A percentile compares a stretch with the other conserved stretches of the same genome.
Evolutionary conservation across 2,797 vertebrate species (phyloP).

Genomic region (Lateolabrax maculatus): DNA sequence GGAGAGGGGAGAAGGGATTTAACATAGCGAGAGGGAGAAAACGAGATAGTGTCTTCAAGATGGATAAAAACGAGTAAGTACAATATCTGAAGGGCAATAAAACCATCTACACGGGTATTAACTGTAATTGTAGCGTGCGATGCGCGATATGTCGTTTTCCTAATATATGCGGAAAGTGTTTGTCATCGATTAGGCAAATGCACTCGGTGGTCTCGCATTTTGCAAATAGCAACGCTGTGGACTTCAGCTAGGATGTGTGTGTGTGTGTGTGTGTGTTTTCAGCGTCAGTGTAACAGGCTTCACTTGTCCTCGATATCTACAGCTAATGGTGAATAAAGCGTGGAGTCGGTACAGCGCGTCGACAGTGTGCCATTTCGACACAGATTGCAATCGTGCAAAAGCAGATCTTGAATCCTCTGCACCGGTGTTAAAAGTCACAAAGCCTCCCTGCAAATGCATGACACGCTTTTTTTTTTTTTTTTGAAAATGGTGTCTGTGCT

Average conservation of each 20-base stretch:
- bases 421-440: background rate
- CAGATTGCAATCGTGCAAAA: conserved; percentile 9
- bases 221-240: conserved; percentile 61
- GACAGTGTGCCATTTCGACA: conserved; percentile 33
- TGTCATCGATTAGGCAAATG: conserved; percentile 66
- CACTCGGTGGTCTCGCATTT: conserved; percentile 63
- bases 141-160: conserved; percentile 36
- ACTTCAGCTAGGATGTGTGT: conserved; percentile 41
- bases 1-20: conserved; percentile 89
- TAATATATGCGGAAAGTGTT: conserved; percentile 54
- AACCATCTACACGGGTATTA: background rate
- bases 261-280: background rate
- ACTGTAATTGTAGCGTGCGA: conserved; percentile 11
- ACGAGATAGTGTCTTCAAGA: conserved; percentile 85
- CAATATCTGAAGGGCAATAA: background rate
- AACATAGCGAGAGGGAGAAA: conserved; percentile 86
- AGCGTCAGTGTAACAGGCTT: background rate
- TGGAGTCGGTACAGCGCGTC: conserved; percentile 42
- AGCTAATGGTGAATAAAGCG: conserved; percentile 11
- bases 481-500: conserved; percentile 46
- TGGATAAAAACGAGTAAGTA: conserved; percentile 93
- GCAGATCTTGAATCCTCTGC: background rate
- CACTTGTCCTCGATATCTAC: conserved; percentile 1
- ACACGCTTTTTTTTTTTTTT: conserved; percentile 9
- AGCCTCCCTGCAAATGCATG: conserved; percentile 6